These are phyloP conservation scores for Cyprinus carpio DNA, from an alignment of 2,113 vertebrate species.

Conservation along the genomic window DNA sequence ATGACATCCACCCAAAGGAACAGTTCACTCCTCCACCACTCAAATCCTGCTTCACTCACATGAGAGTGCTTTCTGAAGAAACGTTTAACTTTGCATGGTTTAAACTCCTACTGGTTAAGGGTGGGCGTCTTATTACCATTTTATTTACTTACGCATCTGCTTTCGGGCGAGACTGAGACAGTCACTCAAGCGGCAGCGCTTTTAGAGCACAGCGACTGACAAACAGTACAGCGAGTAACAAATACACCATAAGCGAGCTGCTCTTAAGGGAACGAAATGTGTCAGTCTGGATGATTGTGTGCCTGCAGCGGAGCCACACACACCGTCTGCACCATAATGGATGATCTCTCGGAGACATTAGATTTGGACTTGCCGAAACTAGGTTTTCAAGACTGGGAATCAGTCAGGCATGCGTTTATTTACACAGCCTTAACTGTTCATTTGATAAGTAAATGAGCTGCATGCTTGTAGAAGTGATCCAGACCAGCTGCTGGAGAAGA, in stretches of 20 bases:
- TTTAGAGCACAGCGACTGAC: background rate
- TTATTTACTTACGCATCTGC: background rate
- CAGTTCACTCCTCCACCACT: conserved; percentile 29
- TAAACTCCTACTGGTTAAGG: background rate
- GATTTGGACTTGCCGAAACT: conserved; percentile 60
- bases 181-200: background rate
- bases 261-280: conserved; percentile 22
- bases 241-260: conserved; percentile 19
- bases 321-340: conserved; percentile 46
- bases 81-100: conserved; percentile 15
- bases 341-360: conserved; percentile 66
- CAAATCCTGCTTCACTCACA: conserved; percentile 11
- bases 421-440: conserved; percentile 43
- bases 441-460: conserved; percentile 48
- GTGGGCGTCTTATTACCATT: conserved; percentile 15
- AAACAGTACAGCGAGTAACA: conserved; percentile 21
- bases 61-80: conserved; percentile 19
- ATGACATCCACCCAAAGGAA: conserved; percentile 75
- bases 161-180: background rate
- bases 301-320: conserved; percentile 9
- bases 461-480: conserved; percentile 27
- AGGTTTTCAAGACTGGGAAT: conserved; percentile 64
- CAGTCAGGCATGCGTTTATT: conserved; percentile 61
- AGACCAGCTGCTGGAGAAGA: conserved; percentile 32
- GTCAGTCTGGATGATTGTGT: background rate